phyloP scores from a whole-genome alignment of 2,888 invertebrate species.

The Epistrophe grossulariae region DNA sequence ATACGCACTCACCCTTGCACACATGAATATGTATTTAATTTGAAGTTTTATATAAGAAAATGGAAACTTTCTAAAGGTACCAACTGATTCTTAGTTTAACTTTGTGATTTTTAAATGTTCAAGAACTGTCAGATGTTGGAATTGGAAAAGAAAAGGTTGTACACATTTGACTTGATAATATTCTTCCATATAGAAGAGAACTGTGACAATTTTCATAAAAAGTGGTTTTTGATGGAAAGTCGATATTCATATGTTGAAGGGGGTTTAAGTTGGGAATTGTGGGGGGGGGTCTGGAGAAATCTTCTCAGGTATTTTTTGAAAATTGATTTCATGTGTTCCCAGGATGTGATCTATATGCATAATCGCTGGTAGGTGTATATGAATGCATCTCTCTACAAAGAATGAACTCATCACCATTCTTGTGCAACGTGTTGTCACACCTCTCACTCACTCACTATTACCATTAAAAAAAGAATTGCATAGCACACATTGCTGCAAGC shows the following conservation, averaged over 20 bases:
- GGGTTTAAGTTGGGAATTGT: background rate
- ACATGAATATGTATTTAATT: slow-evolving; percentile 59
- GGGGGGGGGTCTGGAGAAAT: background rate
- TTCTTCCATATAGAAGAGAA: slow-evolving; percentile 12
- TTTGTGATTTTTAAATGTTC: slow-evolving; percentile 59
- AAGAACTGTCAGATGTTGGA: background rate
- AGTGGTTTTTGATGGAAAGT: slow-evolving; percentile 32
- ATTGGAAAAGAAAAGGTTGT: background rate
- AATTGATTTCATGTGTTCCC: slow-evolving; percentile 52
- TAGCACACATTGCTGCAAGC: slow-evolving; percentile 50
- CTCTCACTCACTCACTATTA: slow-evolving; percentile 22
- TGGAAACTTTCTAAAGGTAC: slow-evolving; percentile 3
- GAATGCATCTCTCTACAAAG: background rate
- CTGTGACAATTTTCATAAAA: slow-evolving; percentile 57
- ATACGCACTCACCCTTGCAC: slow-evolving; percentile 1
- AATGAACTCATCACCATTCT: slow-evolving; percentile 58
- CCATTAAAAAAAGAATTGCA: slow-evolving; percentile 26
- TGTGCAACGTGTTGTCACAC: slow-evolving; percentile 51
- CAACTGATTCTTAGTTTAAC: slow-evolving; percentile 19
- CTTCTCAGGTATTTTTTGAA: slow-evolving; percentile 3
- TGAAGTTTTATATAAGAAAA: slow-evolving; percentile 40
- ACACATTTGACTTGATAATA: slow-evolving; percentile 32
- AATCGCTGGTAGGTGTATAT: background rate
- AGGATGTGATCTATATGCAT: slow-evolving; percentile 32
- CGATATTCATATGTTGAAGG: background rate